Evolutionary conservation across 2,113 vertebrate species (phyloP).

Genomic region (Pachypanchax playfairii): DNA sequence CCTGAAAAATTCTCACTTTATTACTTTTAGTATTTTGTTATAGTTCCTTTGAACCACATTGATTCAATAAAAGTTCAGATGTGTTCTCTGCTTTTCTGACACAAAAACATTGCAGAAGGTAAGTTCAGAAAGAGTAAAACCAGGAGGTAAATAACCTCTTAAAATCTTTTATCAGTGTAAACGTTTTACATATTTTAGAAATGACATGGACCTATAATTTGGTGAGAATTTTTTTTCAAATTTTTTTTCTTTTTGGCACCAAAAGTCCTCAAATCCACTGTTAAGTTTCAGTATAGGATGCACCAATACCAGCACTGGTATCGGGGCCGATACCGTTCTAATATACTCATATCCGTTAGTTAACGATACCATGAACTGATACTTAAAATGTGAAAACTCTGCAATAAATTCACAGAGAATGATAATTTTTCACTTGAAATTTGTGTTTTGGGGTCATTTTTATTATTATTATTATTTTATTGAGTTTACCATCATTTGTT

Average conservation of each 20-base stretch:
- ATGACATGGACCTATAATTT: slow-evolving; percentile 10
- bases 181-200: background rate
- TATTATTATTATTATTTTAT: too few relatives aligned
- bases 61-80: slow-evolving; percentile 15
- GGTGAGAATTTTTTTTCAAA: slow-evolving; percentile 21
- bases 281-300: too few relatives aligned
- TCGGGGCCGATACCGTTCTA: too few relatives aligned
- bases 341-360: too few relatives aligned
- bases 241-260: slow-evolving; percentile 29
- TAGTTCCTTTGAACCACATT: slow-evolving; percentile 19
- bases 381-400: too few relatives aligned
- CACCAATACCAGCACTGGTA: too few relatives aligned
- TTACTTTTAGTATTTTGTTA: slow-evolving; percentile 41
- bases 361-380: too few relatives aligned
- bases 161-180: slow-evolving; percentile 5
- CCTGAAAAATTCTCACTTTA: slow-evolving; percentile 39
- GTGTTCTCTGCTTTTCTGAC: background rate
- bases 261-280: slow-evolving; percentile 58
- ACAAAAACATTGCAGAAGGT: background rate
- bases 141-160: background rate
- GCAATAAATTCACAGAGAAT: too few relatives aligned
- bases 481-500: too few relatives aligned
- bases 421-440: too few relatives aligned
- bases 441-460: too few relatives aligned
- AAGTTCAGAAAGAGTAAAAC: background rate